phyloP scores from a whole-genome alignment of 1,140 invertebrate species.

The Diploscapter pachys region DNA sequence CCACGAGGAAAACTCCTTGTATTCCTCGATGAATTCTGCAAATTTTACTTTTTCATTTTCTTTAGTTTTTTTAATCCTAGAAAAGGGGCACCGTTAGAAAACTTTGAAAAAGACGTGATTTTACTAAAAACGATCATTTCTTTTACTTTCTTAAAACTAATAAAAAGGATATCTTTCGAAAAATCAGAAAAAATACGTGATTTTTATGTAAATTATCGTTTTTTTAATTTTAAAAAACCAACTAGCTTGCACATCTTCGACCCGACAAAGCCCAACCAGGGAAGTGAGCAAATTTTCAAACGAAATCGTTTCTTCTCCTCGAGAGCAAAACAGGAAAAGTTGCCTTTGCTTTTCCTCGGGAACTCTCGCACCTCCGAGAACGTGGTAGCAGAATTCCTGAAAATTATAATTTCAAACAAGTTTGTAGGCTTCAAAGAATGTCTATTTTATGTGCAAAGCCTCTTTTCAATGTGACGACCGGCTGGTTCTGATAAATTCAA shows the following conservation, averaged over 20 bases:
- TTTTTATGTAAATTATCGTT: neutral
- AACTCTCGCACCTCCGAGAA: constrained; percentile 26
- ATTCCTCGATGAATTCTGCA: constrained; percentile 29
- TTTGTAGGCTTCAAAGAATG: neutral
- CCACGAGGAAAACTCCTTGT: constrained; percentile 32
- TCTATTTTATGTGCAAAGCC: no score
- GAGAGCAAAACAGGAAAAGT: constrained; percentile 25
- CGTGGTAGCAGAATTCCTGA: constrained; percentile 25
- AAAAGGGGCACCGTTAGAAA: neutral
- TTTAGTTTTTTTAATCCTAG: neutral
- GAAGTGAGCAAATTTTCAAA: constrained; percentile 31
- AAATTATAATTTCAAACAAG: neutral
- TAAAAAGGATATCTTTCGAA: neutral
- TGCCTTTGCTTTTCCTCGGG: constrained; percentile 20
- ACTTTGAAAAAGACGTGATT: neutral
- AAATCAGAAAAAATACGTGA: neutral
- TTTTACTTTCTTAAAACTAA: no score
- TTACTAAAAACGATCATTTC: neutral
- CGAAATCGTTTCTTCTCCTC: constrained; percentile 12
- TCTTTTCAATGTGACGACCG: no score
- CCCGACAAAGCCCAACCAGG: constrained; percentile 31
- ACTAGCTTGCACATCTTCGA: constrained; percentile 28
- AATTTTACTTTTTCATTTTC: neutral
- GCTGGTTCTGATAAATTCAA: no score
- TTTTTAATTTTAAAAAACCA: neutral